These are phyloP conservation scores for Myotis yumanensis DNA, from an alignment of 2,113 vertebrate genomes.

Conservation along the genomic window DNA sequence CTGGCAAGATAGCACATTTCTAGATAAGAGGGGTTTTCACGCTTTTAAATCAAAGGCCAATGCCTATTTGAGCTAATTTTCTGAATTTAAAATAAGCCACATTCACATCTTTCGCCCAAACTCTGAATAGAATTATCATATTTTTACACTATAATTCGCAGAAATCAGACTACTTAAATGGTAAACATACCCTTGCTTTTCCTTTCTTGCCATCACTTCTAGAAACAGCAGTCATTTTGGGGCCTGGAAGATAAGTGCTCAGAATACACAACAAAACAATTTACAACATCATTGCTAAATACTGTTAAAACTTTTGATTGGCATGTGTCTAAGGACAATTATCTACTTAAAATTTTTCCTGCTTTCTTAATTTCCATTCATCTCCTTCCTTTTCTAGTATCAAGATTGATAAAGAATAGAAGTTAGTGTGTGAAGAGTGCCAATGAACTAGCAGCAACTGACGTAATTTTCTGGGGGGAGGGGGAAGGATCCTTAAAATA, in stretches of 20 bases:
- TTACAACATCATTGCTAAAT: neutral
- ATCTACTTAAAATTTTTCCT: neutral
- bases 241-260: neutral
- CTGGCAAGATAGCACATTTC: neutral
- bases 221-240: neutral
- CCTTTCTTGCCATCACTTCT: neutral
- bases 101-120: conserved; percentile 53
- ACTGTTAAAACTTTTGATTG: neutral
- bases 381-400: neutral
- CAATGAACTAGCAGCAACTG: neutral
- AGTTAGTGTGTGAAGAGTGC: neutral
- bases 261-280: neutral
- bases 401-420: neutral
- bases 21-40: conserved; percentile 34
- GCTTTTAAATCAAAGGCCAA: conserved; percentile 42
- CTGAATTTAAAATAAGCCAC: conserved; percentile 63
- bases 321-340: neutral
- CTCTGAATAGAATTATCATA: conserved; percentile 66
- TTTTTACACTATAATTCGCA: conserved; percentile 56
- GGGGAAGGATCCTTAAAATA: neutral
- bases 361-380: neutral
- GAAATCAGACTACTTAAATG: conserved; percentile 58
- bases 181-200: conserved; percentile 12
- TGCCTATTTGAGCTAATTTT: conserved; percentile 53
- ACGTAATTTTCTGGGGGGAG: neutral